Evolutionary conservation across 2,797 vertebrate species (phyloP), one percentile per base, ranked within the genome.

Genomic region (Tadarida brasiliensis): DNA sequence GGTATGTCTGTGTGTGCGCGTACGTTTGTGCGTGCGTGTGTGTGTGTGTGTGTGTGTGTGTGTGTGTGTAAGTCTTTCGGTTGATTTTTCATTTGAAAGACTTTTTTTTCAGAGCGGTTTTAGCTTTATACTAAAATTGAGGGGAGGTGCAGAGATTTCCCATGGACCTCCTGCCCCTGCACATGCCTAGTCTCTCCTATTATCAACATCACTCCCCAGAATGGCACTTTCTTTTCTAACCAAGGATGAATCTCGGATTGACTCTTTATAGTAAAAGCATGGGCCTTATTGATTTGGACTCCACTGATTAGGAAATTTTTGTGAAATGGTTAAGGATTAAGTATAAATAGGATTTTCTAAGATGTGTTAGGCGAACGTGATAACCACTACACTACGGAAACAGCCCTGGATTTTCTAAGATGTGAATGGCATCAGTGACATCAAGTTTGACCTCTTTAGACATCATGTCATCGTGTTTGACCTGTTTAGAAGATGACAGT

Each of bases 341-440:
- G 3, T 11, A 81, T 76, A 73, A 35, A 61, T 74, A 67, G 7
- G 24, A 24, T 90, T 96, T 86, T 87, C 47, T 76, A 33, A 92
- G 70, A 82, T 90, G 87, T n/a, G 59, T n/a, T n/a, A n/a, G n/a
- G n/a, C n/a, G n/a, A n/a, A n/a, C n/a, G n/a, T n/a, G n/a, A n/a
- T n/a, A n/a, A n/a, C n/a, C n/a, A n/a, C n/a, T n/a, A n/a, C n/a
- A n/a, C n/a, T n/a, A n/a, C n/a, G n/a, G n/a, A n/a, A n/a, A n/a
- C n/a, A n/a, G n/a, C n/a, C n/a, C n/a, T n/a, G 7, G 24, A 24
- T 90, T 96, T 86, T 87, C 47, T 76, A 33, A 92, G 70, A 82
- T 90, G 87, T n/a, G 59, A 57, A 39, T 87, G 28, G 8, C 47
- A 63, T 83, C 49, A 35, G 33, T 71, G 82, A 65, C 16, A 14